A percentile compares a stretch with the other conserved stretches of the same genome.
phyloP scores from a whole-genome alignment of 2,113 vertebrate genomes.

The Carlito syrichta region DNA sequence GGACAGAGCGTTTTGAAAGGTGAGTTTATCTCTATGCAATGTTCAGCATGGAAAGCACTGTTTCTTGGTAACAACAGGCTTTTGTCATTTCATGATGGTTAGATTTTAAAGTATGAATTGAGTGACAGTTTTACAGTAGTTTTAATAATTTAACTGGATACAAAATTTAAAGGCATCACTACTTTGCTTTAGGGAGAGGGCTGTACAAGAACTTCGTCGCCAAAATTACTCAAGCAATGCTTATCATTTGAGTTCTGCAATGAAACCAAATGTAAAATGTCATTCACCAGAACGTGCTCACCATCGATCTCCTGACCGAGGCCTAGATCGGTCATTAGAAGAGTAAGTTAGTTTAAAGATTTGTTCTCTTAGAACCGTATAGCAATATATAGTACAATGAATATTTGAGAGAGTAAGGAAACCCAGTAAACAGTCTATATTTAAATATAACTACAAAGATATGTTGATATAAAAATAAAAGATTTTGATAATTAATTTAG shows the following conservation, averaged over 20 bases:
- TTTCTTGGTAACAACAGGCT: neutral
- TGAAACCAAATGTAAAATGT: constrained; percentile 75
- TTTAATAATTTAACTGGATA: neutral
- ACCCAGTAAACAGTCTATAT: neutral
- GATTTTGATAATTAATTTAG: neutral
- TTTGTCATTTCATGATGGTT: neutral
- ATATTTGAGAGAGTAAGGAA: neutral
- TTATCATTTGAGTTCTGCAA: constrained; percentile 71
- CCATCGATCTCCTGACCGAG: constrained; percentile 67
- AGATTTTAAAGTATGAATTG: constrained; percentile 8
- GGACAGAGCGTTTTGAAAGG: constrained; percentile 86
- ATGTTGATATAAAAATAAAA: neutral
- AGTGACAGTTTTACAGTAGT: neutral
- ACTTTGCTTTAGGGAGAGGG: constrained; percentile 76
- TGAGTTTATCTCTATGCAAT: constrained; percentile 57
- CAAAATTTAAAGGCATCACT: constrained; percentile 2
- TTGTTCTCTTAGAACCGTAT: constrained; percentile 14
- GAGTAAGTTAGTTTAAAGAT: constrained; percentile 60
- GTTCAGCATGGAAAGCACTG: constrained; percentile 4
- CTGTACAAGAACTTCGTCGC: constrained; percentile 78
- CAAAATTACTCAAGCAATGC: constrained; percentile 74
- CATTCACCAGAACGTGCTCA: constrained; percentile 74
- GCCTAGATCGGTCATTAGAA: constrained; percentile 71
- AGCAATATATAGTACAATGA: neutral
- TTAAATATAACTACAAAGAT: neutral